Conservation (phyloP, 2,888 invertebrate species). For the Micoletzkya japonica region DNA sequence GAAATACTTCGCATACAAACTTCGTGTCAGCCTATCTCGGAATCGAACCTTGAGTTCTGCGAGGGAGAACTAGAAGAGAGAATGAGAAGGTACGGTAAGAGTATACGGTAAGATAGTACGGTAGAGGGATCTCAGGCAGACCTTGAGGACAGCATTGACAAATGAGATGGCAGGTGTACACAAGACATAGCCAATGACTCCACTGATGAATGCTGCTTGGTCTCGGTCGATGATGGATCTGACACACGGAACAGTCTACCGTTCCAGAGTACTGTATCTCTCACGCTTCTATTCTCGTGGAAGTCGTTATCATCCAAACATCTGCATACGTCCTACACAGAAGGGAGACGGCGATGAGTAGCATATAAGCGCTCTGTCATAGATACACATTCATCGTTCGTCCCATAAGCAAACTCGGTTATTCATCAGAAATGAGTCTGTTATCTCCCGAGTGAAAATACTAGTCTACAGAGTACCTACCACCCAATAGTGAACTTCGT, state of each 20-base stretch:
- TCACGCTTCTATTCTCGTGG: slow-evolving; percentile 86
- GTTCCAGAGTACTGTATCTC: slow-evolving; percentile 5
- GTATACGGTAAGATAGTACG: not conserved
- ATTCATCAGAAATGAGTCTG: not conserved
- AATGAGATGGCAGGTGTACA: slow-evolving; percentile 90
- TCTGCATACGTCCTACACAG: slow-evolving; percentile 89
- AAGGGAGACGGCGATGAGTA: slow-evolving; percentile 75
- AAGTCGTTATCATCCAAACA: slow-evolving; percentile 93
- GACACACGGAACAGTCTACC: slow-evolving; percentile 67
- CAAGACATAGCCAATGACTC: slow-evolving; percentile 78
- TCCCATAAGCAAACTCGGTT: not conserved
- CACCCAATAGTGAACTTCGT: not conserved
- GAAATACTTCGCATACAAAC: slow-evolving; percentile 87
- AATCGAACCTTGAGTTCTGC: slow-evolving; percentile 88
- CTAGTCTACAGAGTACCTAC: not conserved
- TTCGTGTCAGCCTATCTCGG: slow-evolving; percentile 82
- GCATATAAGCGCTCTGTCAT: slow-evolving; percentile 54
- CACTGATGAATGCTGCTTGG: slow-evolving; percentile 75
- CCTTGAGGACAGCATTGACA: slow-evolving; percentile 88
- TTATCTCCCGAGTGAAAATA: too few relatives aligned
- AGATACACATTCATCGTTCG: not conserved
- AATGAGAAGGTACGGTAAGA: too few relatives aligned
- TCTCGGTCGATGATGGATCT: slow-evolving; percentile 91
- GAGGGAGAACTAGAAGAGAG: slow-evolving; percentile 76
- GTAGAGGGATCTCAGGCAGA: slow-evolving; percentile 43